phyloP scores from a whole-genome alignment of 2,888 invertebrate genomes.

The Apamea anceps region DNA sequence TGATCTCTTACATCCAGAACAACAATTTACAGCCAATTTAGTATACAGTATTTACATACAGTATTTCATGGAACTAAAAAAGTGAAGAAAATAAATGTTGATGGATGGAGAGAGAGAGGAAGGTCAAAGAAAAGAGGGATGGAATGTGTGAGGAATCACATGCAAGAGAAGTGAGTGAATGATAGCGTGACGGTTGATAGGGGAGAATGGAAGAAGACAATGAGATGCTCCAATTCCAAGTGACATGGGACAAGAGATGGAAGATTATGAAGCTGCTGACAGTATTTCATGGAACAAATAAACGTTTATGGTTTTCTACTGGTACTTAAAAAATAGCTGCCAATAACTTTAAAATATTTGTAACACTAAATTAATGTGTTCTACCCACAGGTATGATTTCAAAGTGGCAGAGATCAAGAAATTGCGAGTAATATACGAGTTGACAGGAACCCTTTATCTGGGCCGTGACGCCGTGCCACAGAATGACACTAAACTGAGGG shows the following conservation, averaged over 20 bases:
- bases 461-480: constrained; percentile 90
- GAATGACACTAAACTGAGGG: constrained; percentile 90
- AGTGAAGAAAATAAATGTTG: not conserved
- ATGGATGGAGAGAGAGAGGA: too few species aligned
- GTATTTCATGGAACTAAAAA: not conserved
- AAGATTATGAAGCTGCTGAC: not conserved
- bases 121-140: too few species aligned
- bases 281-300: not conserved
- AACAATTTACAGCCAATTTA: not conserved
- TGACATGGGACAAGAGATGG: not conserved
- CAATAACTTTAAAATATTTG: not conserved
- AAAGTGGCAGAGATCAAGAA: constrained; percentile 87
- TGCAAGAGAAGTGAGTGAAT: too few species aligned
- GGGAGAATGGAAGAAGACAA: too few species aligned
- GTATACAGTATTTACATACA: too few species aligned
- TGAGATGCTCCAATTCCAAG: too few species aligned
- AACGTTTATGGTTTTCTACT: not conserved
- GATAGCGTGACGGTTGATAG: too few species aligned
- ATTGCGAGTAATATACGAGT: constrained; percentile 78
- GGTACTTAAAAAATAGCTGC: not conserved
- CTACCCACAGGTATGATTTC: constrained; percentile 88
- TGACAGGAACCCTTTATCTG: constrained; percentile 91
- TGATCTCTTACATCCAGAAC: too few species aligned
- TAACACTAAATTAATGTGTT: not conserved
- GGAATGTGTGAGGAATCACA: too few species aligned